A percentile compares a stretch with the other conserved stretches of the same genome.
phyloP scores from a whole-genome alignment of 2,113 vertebrate genomes.

The Nyctibius bracteatus region DNA sequence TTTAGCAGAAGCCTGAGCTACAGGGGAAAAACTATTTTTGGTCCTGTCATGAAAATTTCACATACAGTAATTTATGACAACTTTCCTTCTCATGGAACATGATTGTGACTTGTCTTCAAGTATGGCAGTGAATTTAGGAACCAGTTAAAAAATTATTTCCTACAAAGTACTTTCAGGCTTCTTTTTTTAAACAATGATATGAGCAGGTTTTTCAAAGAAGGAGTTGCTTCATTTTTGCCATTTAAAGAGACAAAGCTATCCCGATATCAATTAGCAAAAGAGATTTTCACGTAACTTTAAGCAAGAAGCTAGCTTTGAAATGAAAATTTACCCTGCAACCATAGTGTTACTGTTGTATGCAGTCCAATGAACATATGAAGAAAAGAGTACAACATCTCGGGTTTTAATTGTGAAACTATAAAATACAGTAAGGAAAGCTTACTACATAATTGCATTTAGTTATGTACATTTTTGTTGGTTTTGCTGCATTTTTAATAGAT shows the following conservation, averaged over 20 bases:
- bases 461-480: neutral
- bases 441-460: neutral
- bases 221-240: neutral
- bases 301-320: neutral
- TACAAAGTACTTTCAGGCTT: neutral
- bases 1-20: neutral
- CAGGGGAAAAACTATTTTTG: neutral
- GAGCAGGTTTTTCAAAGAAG: neutral
- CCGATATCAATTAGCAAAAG: neutral
- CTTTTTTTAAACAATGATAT: neutral
- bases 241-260: neutral
- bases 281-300: neutral
- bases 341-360: neutral
- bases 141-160: neutral
- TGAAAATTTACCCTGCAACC: neutral
- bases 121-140: neutral
- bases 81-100: neutral
- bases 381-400: neutral
- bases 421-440: neutral
- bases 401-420: neutral
- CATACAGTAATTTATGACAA: neutral
- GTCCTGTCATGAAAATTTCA: neutral
- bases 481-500: neutral
- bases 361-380: neutral
- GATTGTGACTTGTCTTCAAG: neutral